Evolutionary conservation across 2,113 vertebrate genomes (phyloP), one percentile per base, ranked within the genome.

Genomic region (Ranitomeya imitator): DNA sequence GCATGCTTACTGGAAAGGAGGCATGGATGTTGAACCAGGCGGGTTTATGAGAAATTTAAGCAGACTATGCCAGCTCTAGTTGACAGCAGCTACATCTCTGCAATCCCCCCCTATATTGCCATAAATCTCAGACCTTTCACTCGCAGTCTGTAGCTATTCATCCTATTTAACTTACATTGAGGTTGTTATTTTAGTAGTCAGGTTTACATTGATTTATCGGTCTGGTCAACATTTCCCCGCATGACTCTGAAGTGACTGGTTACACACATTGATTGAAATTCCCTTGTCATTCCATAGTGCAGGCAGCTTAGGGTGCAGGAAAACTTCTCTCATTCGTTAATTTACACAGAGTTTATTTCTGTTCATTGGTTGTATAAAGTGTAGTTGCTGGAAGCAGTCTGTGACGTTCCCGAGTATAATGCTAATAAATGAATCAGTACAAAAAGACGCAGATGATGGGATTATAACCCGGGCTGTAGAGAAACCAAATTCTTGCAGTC

Each of bases 41-140:
- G 23, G 45, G 45, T 86, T 79, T 65, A 65, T 54, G 61, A 52
- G 77, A 86, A 55, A 86, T 79, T 26, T 6, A 67, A 77, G 54
- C 74, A 55, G n/a, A 55, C 63, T 10, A 15, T 55, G 21, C 4
- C n/a, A 69, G 81, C 63, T 83, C 61, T 23, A n/a, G 37, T 19
- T 16, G 18, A 26, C 82, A 83, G 60, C 10, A 65, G 31, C 0
- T 63, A 21, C 12, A 10, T 82, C 59, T 37, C 16, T n/a, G 59
- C 59, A 69, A 16, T 55, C 51, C 63, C 26, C 82, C 26, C 82
- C 63, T 55, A 65, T 51, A 26, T 55, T 69, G 82, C 23, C n/a
- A 15, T 65, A 52, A 19, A 51, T 83, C 57, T 57, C 19, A 2
- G 13, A 23, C 52, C 77, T 23, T 79, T 82, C 60, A 83, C 60